Conservation (phyloP, 23 tunicate genomes). For the Trididemnum miniatum region DNA sequence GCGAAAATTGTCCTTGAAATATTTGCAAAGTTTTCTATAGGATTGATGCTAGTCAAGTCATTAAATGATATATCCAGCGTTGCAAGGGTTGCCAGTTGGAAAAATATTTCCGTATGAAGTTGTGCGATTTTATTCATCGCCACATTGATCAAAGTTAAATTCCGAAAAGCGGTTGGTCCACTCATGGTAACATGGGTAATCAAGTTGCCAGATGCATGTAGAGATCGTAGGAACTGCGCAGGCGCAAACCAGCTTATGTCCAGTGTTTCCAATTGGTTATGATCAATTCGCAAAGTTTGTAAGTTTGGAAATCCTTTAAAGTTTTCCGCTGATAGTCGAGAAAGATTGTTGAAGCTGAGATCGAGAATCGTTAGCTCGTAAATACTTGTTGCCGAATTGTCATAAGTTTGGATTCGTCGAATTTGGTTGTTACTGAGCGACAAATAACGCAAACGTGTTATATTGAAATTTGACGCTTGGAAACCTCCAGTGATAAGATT, state of each 20-base stretch:
- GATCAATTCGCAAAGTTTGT: not conserved
- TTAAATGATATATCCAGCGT: slow-evolving; percentile 4
- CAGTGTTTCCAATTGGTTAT: not conserved
- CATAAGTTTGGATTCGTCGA: too few species aligned
- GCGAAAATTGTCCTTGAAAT: slow-evolving; percentile 3
- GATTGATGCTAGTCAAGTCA: not conserved
- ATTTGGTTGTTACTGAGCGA: too few species aligned
- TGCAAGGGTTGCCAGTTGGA: not conserved
- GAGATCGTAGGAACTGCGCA: not conserved
- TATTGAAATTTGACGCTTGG: too few species aligned
- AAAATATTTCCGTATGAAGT: not conserved
- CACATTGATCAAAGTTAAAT: not conserved
- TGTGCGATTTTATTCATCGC: not conserved
- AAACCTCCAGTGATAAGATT: too few species aligned
- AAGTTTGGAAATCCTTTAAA: not conserved
- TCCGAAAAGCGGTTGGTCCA: not conserved
- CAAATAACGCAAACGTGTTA: too few species aligned
- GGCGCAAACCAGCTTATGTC: not conserved
- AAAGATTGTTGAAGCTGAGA: slow-evolving; percentile 4
- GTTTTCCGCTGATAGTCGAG: not conserved
- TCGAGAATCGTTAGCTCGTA: too few species aligned
- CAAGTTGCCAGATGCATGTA: not conserved
- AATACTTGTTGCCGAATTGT: too few species aligned
- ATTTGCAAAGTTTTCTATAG: too few species aligned
- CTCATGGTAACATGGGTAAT: not conserved